Percentiles rank a stretch among this genome's conserved stretches.
Evolutionary conservation across 2,888 invertebrate genomes (phyloP).

Genomic region (Erpobdella octoculata): DNA sequence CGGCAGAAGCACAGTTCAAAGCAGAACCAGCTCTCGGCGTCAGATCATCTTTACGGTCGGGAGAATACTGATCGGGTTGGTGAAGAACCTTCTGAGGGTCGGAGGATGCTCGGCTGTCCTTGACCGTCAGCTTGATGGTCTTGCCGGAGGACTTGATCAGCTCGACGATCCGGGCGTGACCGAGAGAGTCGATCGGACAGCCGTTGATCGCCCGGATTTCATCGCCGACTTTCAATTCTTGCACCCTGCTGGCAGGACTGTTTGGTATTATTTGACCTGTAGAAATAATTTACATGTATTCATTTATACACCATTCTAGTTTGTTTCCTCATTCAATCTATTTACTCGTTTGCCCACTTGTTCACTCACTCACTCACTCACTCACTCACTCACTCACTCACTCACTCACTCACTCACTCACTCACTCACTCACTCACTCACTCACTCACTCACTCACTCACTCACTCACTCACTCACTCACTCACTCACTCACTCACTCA

Average conservation of each 20-base stretch:
- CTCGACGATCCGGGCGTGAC: conserved; percentile 92
- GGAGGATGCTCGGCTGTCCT: conserved; percentile 29
- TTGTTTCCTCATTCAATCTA: conserved; percentile 21
- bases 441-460: conserved; percentile 31
- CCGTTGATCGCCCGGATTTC: conserved; percentile 90
- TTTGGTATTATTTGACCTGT: conserved; percentile 87
- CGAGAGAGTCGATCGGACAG: conserved; percentile 73
- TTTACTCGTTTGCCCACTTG: conserved; percentile 27
- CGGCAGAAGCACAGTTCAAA: too few relatives aligned
- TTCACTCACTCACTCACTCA: conserved; percentile 30
- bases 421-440: conserved; percentile 30
- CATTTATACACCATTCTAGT: neutral
- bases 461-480: conserved; percentile 31
- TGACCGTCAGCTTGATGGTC: conserved; percentile 64
- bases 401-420: conserved; percentile 30
- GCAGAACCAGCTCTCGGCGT: too few relatives aligned
- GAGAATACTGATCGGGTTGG: too few relatives aligned
- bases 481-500: conserved; percentile 29
- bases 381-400: conserved; percentile 30
- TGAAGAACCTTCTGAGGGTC: too few relatives aligned
- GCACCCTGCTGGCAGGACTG: conserved; percentile 89
- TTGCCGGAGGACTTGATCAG: conserved; percentile 92
- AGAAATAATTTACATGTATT: too few relatives aligned
- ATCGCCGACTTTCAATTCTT: conserved; percentile 81
- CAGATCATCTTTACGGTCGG: too few relatives aligned